Conservation (phyloP, 2,113 vertebrate species). For the Ivindomyrus marchei region DNA sequence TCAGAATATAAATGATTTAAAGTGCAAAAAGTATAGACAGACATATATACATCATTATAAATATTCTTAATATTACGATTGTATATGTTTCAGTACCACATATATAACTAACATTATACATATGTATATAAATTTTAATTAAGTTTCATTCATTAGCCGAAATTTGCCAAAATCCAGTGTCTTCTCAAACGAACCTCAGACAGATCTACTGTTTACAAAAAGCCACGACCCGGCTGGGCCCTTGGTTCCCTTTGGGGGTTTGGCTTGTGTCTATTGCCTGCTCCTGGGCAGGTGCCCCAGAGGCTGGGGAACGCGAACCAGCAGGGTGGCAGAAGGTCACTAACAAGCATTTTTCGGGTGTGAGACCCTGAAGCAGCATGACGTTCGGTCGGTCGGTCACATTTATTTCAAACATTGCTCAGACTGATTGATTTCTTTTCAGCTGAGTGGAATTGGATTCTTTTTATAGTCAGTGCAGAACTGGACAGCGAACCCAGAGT, state of each 20-base stretch:
- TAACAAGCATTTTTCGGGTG: neutral
- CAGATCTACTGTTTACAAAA: neutral
- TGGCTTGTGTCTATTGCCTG: neutral
- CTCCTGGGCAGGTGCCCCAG: neutral
- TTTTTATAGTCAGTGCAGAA: slow-evolving; percentile 30
- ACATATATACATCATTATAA: neutral
- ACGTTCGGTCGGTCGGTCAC: neutral
- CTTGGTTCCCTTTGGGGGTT: neutral
- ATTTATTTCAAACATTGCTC: slow-evolving; percentile 14
- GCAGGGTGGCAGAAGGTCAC: neutral
- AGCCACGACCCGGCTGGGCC: neutral
- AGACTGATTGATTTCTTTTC: slow-evolving; percentile 22
- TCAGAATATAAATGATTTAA: slow-evolving; percentile 62
- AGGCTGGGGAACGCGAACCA: no score
- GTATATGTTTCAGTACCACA: slow-evolving; percentile 36
- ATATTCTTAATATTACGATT: slow-evolving; percentile 7
- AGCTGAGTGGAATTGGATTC: slow-evolving; percentile 9
- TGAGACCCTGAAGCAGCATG: neutral
- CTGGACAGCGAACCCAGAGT: slow-evolving; percentile 27
- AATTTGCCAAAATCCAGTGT: slow-evolving; percentile 3
- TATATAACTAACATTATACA: slow-evolving; percentile 6
- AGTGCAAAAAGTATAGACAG: slow-evolving; percentile 67
- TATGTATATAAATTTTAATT: neutral
- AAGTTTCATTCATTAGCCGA: slow-evolving; percentile 3
- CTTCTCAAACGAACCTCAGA: neutral